Evolutionary conservation across 2,888 invertebrate species (phyloP).

Genomic region (Sinodicranocentrus sp.): DNA sequence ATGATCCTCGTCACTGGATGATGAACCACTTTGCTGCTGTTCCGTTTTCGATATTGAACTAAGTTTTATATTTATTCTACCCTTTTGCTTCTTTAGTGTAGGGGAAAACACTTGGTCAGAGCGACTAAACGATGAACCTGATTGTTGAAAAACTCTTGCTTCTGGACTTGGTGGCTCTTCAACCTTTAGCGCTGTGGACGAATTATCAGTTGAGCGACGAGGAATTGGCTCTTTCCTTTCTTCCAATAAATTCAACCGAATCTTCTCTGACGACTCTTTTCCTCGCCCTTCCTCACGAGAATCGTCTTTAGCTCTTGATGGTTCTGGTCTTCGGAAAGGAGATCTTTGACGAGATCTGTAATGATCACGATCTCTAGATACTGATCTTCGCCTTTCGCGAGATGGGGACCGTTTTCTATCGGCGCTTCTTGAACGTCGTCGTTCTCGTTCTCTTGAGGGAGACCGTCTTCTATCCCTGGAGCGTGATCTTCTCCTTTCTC

Average conservation of each 20-base stretch:
- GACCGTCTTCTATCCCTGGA: slow-evolving; percentile 50
- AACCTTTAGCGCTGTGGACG: neutral
- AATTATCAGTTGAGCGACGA: slow-evolving; percentile 36
- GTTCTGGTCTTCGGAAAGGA: slow-evolving; percentile 17
- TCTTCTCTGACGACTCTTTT: slow-evolving; percentile 52
- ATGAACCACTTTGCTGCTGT: slow-evolving; percentile 78
- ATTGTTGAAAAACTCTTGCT: slow-evolving; percentile 51
- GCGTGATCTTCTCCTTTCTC: slow-evolving; percentile 62
- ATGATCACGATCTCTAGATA: slow-evolving; percentile 17
- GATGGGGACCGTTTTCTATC: neutral
- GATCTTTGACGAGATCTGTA: slow-evolving; percentile 10
- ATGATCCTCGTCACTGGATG: slow-evolving; percentile 78
- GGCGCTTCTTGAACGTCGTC: neutral
- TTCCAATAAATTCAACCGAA: slow-evolving; percentile 28
- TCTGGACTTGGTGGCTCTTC: slow-evolving; percentile 43
- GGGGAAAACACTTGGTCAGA: slow-evolving; percentile 52
- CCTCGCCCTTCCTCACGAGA: slow-evolving; percentile 30
- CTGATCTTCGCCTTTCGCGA: neutral
- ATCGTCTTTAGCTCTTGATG: slow-evolving; percentile 25
- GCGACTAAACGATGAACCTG: slow-evolving; percentile 27
- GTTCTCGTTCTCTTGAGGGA: too few relatives aligned
- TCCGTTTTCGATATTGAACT: slow-evolving; percentile 73
- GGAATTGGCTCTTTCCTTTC: slow-evolving; percentile 35
- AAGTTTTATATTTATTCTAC: slow-evolving; percentile 76
- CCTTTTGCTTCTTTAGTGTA: slow-evolving; percentile 72